Conservation (phyloP, 1,140 invertebrate genomes). For the Acromyrmex echinatior region DNA sequence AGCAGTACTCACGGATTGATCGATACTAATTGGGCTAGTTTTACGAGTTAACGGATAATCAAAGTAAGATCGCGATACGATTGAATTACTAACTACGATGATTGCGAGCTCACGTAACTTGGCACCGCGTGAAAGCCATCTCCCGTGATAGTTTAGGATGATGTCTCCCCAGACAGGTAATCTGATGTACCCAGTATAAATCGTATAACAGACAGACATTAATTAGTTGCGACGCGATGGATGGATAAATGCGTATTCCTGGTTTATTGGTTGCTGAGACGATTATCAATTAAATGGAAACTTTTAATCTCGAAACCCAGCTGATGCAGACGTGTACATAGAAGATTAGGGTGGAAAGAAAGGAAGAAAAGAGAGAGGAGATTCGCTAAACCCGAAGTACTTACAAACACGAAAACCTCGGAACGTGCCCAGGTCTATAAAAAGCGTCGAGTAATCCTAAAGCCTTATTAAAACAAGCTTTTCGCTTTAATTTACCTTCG, state of each 20-base stretch:
- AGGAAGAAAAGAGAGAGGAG: not conserved
- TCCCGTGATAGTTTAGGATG: constrained; percentile 22
- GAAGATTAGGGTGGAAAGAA: no score
- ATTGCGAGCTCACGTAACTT: constrained; percentile 40
- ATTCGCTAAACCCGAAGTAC: not conserved
- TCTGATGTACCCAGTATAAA: constrained; percentile 9
- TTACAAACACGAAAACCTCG: not conserved
- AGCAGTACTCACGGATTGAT: not conserved
- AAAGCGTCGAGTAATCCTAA: constrained; percentile 17
- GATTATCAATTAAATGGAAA: constrained; percentile 16
- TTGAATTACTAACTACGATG: constrained; percentile 51
- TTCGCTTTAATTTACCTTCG: constrained; percentile 31
- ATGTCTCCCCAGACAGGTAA: constrained; percentile 30
- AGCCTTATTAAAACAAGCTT: constrained; percentile 38
- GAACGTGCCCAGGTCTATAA: constrained; percentile 11
- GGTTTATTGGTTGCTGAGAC: constrained; percentile 8
- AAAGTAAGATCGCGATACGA: constrained; percentile 52
- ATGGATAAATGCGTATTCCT: not conserved
- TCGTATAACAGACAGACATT: constrained; percentile 40
- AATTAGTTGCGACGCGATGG: constrained; percentile 23
- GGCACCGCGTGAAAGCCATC: not conserved
- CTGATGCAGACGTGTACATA: not conserved
- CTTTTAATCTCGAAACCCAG: not conserved
- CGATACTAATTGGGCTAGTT: constrained; percentile 44
- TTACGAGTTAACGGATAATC: constrained; percentile 56